Base-by-base conservation (phyloP, 2,113 vertebrate species). In the Turdus rufiventris region DNA sequence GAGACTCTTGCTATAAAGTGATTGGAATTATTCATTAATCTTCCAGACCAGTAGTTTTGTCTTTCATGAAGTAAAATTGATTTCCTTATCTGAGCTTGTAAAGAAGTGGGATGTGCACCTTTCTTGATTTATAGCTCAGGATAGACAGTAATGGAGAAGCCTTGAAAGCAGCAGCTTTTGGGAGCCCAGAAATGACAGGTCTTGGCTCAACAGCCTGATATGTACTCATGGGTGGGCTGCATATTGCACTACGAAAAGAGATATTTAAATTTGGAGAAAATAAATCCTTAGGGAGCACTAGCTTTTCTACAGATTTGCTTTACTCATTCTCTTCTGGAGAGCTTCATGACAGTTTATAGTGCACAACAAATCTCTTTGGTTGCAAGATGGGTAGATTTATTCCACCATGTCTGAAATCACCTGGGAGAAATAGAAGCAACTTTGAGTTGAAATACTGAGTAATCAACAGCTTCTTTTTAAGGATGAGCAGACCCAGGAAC, bases 11-110 rank as follows among this genome's bases (percentile, higher is more conserved):
- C 85, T 62, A 34, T 87, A 89, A 91, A 94, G 57, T 4, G 7
- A 60, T 73, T 89, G 51, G 34, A 93, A 83, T 83, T 88, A 60
- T 81, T 95, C 85, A 93, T 95, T 83, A 60, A 93, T 94, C 93
- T 95, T 95, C 79, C 79, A 75, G 66, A 61, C n/a, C 56, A 85
- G 36, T 80, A 89, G 70, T 58, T 95, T 91, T 94, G 72, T 89
- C 85, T 95, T 95, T 91, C 74, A 36, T 29, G 47, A 81, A 93
- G 47, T 84, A 86, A 94, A 95, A 95, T 84, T 94, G 33, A 95
- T 96, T 95, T 74, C 73, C 75, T 86, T 92, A 70, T 91, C 88
- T 86, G 75, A 90, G 61, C 43, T 84, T 40, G 57, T 56, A 57
- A 96, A 84, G 86, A 80, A 34, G 65, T 76, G 47, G 57, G 29